Evolutionary conservation across 1,140 invertebrate genomes (phyloP), one percentile per base, ranked within the genome.

Genomic region (Pinna nobilis): DNA sequence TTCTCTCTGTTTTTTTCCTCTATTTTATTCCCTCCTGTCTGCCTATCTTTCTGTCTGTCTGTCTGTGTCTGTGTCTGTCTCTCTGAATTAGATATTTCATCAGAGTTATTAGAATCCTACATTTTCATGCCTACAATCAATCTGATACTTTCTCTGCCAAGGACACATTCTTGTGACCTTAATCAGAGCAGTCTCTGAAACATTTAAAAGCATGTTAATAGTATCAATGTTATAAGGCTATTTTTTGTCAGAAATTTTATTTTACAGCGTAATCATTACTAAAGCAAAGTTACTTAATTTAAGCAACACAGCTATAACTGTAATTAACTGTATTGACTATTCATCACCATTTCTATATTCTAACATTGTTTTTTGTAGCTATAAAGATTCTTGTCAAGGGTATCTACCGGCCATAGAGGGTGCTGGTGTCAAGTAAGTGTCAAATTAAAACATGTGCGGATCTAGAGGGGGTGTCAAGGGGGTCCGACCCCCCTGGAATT

Each of bases 351-450:
- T 44, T 44, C 32, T 32, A 15, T 33, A 33, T 60, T 49, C n/a
- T 68, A 15, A 69, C 33, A 64, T 25, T 74, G 57, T 69, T 37
- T 57, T 50, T 78, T 83, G 11, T 74, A 88, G 86, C 67, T 87
- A 86, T 60, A 74, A 79, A 9, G 69, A 74, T 4, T 41, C 67
- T 1, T 86, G 84, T 67, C 37, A 71, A 32, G 73, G 77, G 11
- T 60, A 83, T 39, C 73, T 87, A 32, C 74, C 85, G 11, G 70
- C 73, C 25, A 73, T 87, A 72, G 88, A 89, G 69, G 74, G 77
- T 50, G 64, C 85, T 11, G 84, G 83, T 23, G 65, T 86, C 0
- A 81, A 82, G 87, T 88, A 80, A 79, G 74, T 79, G n/a, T n/a
- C n/a, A n/a, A n/a, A n/a, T n/a, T n/a, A n/a, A n/a, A n/a, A n/a